Percentiles rank a stretch among this genome's conserved stretches.
phyloP scores from a whole-genome alignment of 2,888 invertebrate species.

The Baccha elongata region DNA sequence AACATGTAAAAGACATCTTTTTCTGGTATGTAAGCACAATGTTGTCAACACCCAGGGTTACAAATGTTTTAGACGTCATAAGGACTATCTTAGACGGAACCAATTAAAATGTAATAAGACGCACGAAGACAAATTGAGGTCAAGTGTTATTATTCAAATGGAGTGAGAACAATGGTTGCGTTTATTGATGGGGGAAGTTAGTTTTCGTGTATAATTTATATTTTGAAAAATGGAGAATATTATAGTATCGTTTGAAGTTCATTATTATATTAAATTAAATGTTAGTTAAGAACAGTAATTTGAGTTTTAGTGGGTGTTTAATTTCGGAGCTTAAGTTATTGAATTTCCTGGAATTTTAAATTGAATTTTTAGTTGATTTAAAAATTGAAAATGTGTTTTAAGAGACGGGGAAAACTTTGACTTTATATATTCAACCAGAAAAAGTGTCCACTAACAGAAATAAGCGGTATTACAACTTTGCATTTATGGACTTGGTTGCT shows the following conservation, averaged over 20 bases:
- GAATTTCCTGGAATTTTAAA: too few relatives aligned
- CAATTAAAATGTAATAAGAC: constrained; percentile 54
- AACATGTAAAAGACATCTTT: constrained; percentile 24
- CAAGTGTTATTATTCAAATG: constrained; percentile 42
- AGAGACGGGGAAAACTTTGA: too few relatives aligned
- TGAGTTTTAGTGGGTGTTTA: too few relatives aligned
- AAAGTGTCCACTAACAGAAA: too few relatives aligned
- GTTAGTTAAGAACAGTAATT: too few relatives aligned
- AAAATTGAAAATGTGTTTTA: too few relatives aligned
- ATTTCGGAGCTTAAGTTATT: too few relatives aligned
- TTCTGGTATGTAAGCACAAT: constrained; percentile 6
- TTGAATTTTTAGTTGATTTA: too few relatives aligned
- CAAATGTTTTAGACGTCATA: constrained; percentile 27
- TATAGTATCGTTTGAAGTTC: neutral
- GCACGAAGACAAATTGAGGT: constrained; percentile 36
- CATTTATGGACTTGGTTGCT: too few relatives aligned
- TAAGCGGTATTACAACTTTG: too few relatives aligned
- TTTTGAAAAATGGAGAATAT: neutral
- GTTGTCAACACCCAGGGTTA: constrained; percentile 33
- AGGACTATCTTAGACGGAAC: constrained; percentile 14
- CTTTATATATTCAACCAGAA: too few relatives aligned
- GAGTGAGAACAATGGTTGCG: constrained; percentile 1
- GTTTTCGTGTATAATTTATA: neutral
- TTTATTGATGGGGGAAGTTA: neutral
- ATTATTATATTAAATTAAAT: too few relatives aligned